Percentiles rank a stretch among this genome's conserved stretches.
Evolutionary conservation across 2,113 vertebrate species (phyloP).

Genomic region (Pseudorhombus dupliciocellatus): DNA sequence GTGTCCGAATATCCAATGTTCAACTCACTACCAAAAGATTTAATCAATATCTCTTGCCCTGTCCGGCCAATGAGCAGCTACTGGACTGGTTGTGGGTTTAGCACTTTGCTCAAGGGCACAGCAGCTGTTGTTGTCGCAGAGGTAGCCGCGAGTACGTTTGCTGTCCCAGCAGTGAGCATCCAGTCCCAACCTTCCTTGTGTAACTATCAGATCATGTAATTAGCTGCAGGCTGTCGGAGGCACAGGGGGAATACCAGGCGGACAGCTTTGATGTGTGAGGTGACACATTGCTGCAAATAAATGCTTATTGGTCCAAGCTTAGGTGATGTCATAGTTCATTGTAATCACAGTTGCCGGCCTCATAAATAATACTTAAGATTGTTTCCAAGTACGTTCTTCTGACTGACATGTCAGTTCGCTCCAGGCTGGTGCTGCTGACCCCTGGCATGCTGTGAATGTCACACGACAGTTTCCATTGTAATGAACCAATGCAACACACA

Average conservation of each 20-base stretch:
- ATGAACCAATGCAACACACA: constrained; percentile 24
- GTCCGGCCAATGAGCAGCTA: constrained; percentile 34
- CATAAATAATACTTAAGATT: constrained; percentile 83
- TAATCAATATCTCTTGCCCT: background rate
- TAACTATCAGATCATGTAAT: constrained; percentile 60
- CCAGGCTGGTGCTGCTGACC: constrained; percentile 53
- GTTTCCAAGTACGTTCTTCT: constrained; percentile 73
- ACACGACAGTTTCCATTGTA: constrained; percentile 73
- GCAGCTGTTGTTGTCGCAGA: constrained; percentile 61
- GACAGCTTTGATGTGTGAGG: constrained; percentile 80
- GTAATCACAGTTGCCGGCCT: constrained; percentile 71
- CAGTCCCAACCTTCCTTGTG: constrained; percentile 40
- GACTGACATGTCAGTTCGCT: constrained; percentile 66
- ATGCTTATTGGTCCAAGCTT: constrained; percentile 77
- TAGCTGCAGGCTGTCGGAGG: constrained; percentile 52
- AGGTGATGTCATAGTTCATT: constrained; percentile 80
- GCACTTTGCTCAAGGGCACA: constrained; percentile 71
- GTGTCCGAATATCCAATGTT: background rate
- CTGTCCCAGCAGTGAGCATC: constrained; percentile 38
- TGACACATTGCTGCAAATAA: constrained; percentile 81
- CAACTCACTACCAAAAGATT: background rate
- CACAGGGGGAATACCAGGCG: constrained; percentile 49
- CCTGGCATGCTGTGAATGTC: constrained; percentile 73
- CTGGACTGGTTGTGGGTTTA: constrained; percentile 45
- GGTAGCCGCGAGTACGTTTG: constrained; percentile 28